phyloP scores from a whole-genome alignment of 2,113 vertebrate genomes.

The Rafetus swinhoei region DNA sequence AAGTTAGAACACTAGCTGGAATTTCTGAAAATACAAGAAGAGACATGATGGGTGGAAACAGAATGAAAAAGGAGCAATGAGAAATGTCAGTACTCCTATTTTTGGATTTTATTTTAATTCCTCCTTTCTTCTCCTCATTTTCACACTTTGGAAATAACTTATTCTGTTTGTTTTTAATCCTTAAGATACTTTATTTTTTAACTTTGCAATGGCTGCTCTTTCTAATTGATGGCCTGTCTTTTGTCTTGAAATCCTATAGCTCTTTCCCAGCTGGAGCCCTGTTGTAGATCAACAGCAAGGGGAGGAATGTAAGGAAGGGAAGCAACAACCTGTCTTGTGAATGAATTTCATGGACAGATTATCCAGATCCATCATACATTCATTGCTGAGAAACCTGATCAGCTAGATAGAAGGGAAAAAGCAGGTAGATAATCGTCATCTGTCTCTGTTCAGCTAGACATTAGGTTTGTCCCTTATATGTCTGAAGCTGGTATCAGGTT shows the following conservation, averaged over 20 bases:
- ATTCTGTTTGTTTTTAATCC: background rate
- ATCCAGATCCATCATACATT: background rate
- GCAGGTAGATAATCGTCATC: background rate
- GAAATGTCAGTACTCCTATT: background rate
- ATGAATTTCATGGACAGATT: background rate
- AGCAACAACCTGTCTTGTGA: background rate
- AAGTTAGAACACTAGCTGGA: background rate
- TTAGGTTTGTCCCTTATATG: background rate
- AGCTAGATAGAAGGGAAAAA: background rate
- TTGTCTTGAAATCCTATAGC: background rate
- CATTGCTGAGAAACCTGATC: fast-evolving
- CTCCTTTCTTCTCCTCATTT: background rate
- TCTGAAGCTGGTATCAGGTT: background rate
- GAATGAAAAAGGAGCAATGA: background rate
- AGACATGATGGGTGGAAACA: background rate
- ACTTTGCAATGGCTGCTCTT: background rate
- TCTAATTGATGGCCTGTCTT: background rate
- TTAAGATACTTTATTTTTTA: background rate
- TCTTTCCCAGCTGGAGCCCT: background rate
- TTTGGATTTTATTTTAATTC: background rate
- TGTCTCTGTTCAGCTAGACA: too few species aligned
- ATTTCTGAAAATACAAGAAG: background rate
- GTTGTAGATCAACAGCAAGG: background rate
- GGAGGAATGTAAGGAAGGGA: background rate
- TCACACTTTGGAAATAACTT: background rate